A percentile compares a stretch with the other conserved stretches of the same genome.
These are phyloP conservation scores for Tetraneura akinire DNA, from an alignment of 1,140 invertebrate genomes.

Conservation along the genomic window DNA sequence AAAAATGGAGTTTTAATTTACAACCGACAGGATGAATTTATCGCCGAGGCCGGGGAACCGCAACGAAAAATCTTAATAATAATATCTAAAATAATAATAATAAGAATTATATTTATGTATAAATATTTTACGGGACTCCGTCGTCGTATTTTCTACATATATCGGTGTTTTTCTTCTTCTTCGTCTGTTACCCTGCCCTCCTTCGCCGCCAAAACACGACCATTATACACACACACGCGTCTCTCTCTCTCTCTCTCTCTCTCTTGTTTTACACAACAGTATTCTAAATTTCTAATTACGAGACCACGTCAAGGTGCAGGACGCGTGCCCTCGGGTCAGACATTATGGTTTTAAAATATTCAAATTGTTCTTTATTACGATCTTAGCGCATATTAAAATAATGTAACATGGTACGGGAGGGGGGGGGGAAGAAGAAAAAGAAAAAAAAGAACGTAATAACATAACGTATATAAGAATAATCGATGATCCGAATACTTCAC, in stretches of 20 bases:
- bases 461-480: background rate
- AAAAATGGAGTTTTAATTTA: constrained; percentile 51
- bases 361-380: constrained; percentile 47
- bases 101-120: background rate
- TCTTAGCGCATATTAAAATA: constrained; percentile 16
- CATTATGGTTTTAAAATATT: constrained; percentile 51
- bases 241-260: background rate
- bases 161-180: constrained; percentile 26
- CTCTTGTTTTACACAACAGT: constrained; percentile 28
- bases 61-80: constrained; percentile 46
- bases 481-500: constrained; percentile 42
- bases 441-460: too few species aligned
- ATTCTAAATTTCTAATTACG: constrained; percentile 50
- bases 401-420: background rate
- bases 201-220: background rate
- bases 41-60: constrained; percentile 33
- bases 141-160: constrained; percentile 37
- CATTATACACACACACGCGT: too few species aligned
- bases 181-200: background rate
- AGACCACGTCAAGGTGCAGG: constrained; percentile 41
- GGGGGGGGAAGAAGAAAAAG: too few species aligned
- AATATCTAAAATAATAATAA: background rate
- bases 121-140: constrained; percentile 3
- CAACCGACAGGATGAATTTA: constrained; percentile 49
- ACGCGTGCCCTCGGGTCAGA: constrained; percentile 37